Base-by-base conservation (phyloP, 1,140 invertebrate genomes). In the Drosophila littoralis region DNA sequence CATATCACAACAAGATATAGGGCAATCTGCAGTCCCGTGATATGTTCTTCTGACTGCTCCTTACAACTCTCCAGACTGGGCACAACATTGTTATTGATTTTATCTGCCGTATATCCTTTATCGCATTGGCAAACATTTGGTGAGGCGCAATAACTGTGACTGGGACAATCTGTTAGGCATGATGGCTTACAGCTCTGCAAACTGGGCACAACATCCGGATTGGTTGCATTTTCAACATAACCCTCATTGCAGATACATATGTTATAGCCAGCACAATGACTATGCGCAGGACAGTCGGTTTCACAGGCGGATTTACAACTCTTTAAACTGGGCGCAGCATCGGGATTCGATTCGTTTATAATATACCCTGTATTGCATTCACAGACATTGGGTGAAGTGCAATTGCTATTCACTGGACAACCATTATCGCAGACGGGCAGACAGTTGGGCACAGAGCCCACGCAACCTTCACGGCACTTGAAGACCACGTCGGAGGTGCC, bases 391-490 rank as follows among this genome's bases (percentile, higher is more conserved):
- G 45, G 63, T 4, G 1, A n/a, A 8, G 1, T 15, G 13, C 61
- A 66, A 0, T 2, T 13, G 9, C 69, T 66, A 32, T 72, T 17
- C n/a, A 6, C 0, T 9, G 52, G 61, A 66, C 69, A 72, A 2
- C 0, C 9, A 9, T 13, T 0, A 8, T 6, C 6, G 17, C 69
- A 72, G 15, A 13, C 5, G 0, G 61, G 69, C 9, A 17, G 8
- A 61, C 69, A 72, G 5, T 58, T 4, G 6, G 69, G 69, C 1
- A 7, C 6, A 15, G 4, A n/a, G 6, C 68, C 60, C 8, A 1
- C 36, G 43, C 60, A 71, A 7, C 43, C 68, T 2, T 57, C 6
- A 3, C 43, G n/a, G 36, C 68, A 71, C 10, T 13, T 55, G n/a
- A 2, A 3, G 12, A 28, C 12, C 12, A 42, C 1, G 5, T 7